phyloP scores from a whole-genome alignment of 2,888 invertebrate species.

The Sphecodes monilicornis region DNA sequence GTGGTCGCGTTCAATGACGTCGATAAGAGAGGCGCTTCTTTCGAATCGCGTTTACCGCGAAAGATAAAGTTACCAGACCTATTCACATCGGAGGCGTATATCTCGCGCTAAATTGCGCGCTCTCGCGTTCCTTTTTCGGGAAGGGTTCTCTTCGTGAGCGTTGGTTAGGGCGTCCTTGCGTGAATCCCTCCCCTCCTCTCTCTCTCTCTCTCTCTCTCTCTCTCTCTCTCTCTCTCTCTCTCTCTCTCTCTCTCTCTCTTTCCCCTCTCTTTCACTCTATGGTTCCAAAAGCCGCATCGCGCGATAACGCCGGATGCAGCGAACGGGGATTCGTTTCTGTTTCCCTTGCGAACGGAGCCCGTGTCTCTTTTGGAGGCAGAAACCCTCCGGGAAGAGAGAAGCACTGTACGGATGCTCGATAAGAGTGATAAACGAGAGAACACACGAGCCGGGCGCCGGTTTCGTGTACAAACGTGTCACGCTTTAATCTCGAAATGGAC shows the following conservation, averaged over 20 bases:
- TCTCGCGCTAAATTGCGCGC: conserved; percentile 16
- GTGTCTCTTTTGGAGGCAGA: conserved; percentile 21
- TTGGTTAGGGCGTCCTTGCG: not conserved
- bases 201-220: too few relatives aligned
- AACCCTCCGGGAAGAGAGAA: conserved; percentile 26
- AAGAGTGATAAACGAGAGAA: conserved; percentile 58
- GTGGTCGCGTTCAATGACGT: conserved; percentile 25
- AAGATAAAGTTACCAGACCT: conserved; percentile 24
- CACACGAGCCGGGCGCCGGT: conserved; percentile 5
- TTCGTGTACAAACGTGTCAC: conserved; percentile 34
- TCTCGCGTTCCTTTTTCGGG: conserved; percentile 5
- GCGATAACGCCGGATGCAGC: conserved; percentile 9
- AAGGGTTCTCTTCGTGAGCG: not conserved
- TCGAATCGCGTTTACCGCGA: conserved; percentile 11
- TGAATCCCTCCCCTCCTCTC: too few relatives aligned
- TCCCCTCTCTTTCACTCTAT: not conserved
- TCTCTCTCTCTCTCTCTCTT: too few relatives aligned
- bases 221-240: not conserved
- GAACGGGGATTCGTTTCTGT: not conserved
- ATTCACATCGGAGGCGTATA: not conserved
- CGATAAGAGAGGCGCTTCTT: conserved; percentile 49
- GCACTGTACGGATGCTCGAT: conserved; percentile 16
- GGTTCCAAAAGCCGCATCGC: not conserved
- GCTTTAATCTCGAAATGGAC: conserved; percentile 20
- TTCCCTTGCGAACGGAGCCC: not conserved